Conservation (phyloP, 2,888 invertebrate species). For the Xylota segnis region DNA sequence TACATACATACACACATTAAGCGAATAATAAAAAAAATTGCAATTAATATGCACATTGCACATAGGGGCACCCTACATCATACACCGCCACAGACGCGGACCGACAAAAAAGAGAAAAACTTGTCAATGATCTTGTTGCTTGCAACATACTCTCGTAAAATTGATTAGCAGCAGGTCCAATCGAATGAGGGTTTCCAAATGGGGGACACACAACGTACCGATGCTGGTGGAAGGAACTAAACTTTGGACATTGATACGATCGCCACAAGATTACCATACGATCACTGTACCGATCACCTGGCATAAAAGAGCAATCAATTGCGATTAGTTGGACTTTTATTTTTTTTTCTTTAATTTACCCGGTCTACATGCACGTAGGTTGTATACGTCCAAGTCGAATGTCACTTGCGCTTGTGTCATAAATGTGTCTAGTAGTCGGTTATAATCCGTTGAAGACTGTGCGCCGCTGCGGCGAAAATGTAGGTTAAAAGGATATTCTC, state of each 20-base stretch:
- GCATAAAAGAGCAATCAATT: conserved; percentile 74
- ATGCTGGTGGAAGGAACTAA: conserved; percentile 22
- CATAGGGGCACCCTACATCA: conserved; percentile 56
- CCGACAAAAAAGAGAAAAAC: conserved; percentile 32
- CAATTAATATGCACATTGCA: conserved; percentile 69
- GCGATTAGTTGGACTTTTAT: conserved; percentile 68
- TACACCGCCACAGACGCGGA: conserved; percentile 16
- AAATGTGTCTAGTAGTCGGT: conserved; percentile 68
- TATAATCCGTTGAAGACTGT: conserved; percentile 56
- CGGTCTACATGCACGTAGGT: conserved; percentile 39
- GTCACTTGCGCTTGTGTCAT: conserved; percentile 71
- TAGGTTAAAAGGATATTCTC: conserved; percentile 76
- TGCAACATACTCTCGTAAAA: conserved; percentile 56
- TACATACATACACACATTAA: conserved; percentile 11
- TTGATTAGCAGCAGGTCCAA: conserved; percentile 70
- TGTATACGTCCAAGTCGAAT: conserved; percentile 58
- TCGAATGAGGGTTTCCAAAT: conserved; percentile 58
- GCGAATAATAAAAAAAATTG: conserved; percentile 38
- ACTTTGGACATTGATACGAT: conserved; percentile 64
- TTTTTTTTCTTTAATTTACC: conserved; percentile 17
- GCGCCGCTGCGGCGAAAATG: conserved; percentile 41
- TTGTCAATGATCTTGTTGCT: conserved; percentile 72
- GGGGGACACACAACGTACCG: background rate
- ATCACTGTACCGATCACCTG: conserved; percentile 71
- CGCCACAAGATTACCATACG: conserved; percentile 43